phyloP scores from a whole-genome alignment of 1,140 invertebrate species.

The Berghia stephanieae region DNA sequence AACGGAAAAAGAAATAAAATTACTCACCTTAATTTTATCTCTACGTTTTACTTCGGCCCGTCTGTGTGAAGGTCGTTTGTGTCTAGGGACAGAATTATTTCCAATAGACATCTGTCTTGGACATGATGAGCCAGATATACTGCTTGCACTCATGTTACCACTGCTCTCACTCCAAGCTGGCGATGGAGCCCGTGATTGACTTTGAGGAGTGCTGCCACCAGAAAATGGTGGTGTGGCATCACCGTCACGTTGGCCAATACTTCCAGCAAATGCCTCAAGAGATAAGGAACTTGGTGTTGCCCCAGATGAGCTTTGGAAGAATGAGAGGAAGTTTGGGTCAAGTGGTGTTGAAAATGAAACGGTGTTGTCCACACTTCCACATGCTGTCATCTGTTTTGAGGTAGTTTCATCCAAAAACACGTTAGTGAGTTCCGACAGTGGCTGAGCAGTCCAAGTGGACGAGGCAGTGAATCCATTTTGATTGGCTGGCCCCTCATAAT shows the following conservation, averaged over 20 bases:
- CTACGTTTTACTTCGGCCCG: constrained; percentile 41
- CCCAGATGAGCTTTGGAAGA: too few relatives aligned
- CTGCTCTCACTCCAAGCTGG: constrained; percentile 32
- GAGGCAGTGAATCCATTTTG: too few relatives aligned
- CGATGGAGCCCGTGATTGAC: constrained; percentile 17
- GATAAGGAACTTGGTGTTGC: too few relatives aligned
- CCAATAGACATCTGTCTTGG: background rate
- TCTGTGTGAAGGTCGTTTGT: constrained; percentile 42
- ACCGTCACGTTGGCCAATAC: background rate
- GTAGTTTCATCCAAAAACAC: constrained; percentile 19
- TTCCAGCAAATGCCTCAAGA: too few relatives aligned
- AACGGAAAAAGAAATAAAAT: too few relatives aligned
- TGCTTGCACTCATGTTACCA: constrained; percentile 29
- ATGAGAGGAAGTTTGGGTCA: background rate
- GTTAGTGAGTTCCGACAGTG: constrained; percentile 21
- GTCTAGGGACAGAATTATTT: constrained; percentile 31
- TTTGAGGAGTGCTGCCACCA: constrained; percentile 20
- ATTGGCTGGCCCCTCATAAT: background rate
- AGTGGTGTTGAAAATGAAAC: background rate
- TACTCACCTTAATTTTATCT: constrained; percentile 41
- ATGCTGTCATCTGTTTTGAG: background rate
- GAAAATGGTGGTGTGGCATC: constrained; percentile 16
- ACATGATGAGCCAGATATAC: background rate
- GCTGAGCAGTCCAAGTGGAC: background rate
- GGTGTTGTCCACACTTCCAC: background rate